phyloP scores from a whole-genome alignment of 2,888 invertebrate genomes.

The Hydraecia micacea region DNA sequence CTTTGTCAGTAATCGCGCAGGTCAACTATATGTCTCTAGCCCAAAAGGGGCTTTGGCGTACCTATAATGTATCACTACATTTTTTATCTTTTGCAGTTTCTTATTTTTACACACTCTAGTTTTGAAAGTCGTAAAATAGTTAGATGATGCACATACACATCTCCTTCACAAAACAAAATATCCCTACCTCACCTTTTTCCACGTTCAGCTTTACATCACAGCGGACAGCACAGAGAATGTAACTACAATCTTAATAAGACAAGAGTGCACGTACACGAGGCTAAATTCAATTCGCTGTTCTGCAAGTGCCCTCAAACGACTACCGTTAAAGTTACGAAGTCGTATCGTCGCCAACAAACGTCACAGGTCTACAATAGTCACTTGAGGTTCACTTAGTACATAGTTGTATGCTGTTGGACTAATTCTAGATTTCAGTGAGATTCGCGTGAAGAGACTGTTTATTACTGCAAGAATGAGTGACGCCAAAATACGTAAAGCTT shows the following conservation, averaged over 20 bases:
- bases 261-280: constrained; percentile 71
- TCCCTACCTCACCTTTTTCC: not conserved
- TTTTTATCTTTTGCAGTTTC: not conserved
- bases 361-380: constrained; percentile 7
- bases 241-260: constrained; percentile 68
- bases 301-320: constrained; percentile 71
- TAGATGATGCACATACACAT: not conserved
- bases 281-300: constrained; percentile 79
- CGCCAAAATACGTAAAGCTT: constrained; percentile 42
- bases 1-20: too few relatives aligned
- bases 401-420: constrained; percentile 30
- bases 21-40: not conserved
- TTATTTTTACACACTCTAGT: not conserved
- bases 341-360: constrained; percentile 52
- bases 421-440: constrained; percentile 37
- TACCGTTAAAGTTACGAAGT: constrained; percentile 55
- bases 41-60: not conserved
- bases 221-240: constrained; percentile 15
- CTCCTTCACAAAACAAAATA: not conserved
- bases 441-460: constrained; percentile 34
- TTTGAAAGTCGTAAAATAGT: not conserved
- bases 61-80: not conserved
- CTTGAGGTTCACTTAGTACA: constrained; percentile 42
- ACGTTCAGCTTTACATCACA: constrained; percentile 10
- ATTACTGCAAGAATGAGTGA: constrained; percentile 51